Evolutionary conservation across 2,888 invertebrate genomes (phyloP), one percentile per base, ranked within the genome.

Genomic region (Dynastes tityus): DNA sequence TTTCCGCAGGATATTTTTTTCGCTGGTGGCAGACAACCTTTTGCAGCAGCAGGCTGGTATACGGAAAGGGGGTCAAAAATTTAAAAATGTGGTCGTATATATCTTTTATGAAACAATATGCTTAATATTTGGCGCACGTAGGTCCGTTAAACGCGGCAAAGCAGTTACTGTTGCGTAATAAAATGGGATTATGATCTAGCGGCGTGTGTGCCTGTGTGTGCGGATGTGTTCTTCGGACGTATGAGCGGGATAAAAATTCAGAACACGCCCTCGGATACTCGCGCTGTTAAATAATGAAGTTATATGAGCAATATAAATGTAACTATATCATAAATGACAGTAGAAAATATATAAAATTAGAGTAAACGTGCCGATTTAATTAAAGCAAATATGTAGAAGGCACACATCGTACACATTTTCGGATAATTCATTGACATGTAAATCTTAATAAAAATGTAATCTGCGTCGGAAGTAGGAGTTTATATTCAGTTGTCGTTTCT

Each of bases 81-180:
- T 73, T 73, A 13, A 73, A 73, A 73, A 73, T 73, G 61, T 40
- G 73, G 73, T 73, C 73, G 73, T 73, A 73, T 73, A 73, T 73
- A 73, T 73, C 51, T 71, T 73, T 73, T 73, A 73, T 73, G 73
- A 73, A 73, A 73, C 73, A 73, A 73, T 73, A 73, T 73, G 73
- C 73, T 73, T 73, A 73, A 73, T 73, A 73, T 73, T 73, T 58
- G 73, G 61, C 73, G 58, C 73, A 73, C 73, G 73, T 73, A 73
- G 73, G 73, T 73, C 58, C 61, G 73, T 73, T 73, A 73, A 73
- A 58, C 73, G 73, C 73, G 73, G 73, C 61, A 73, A 73, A 73
- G 73, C 73, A 73, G 73, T 73, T 73, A 73, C 73, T 73, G 73
- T 73, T 73, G 73, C 73, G 58, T 73, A 73, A 73, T 73, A 73